Base-by-base conservation (phyloP, 2,888 invertebrate genomes). In the Cecidostiba fungosa region DNA sequence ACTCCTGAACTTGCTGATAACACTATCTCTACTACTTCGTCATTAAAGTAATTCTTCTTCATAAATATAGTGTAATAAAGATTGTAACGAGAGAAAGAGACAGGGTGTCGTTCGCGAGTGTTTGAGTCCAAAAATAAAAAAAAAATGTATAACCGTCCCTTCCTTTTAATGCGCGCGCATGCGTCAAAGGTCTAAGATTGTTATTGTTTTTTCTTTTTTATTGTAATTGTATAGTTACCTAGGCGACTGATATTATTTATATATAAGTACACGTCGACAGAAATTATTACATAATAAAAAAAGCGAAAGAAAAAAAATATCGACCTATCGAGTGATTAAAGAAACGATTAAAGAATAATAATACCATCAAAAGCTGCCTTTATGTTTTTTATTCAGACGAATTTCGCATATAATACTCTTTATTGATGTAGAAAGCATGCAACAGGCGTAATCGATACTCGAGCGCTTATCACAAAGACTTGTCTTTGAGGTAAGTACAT, bases 101-200 rank as follows among this genome's bases (percentile, higher is more conserved):
- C 32, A 39, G 16, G 77, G 66, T 73, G 43, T 16, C 43, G 77
- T 85, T 81, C 62, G 77, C 54, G 84, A 85, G 79, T 86, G 84
- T 85, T 80, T 73, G 85, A 85, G 83, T 87, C 80, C 83, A 85
- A 85, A 50, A 19, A n/a, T n/a, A n/a, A n/a, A n/a, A n/a, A n/a
- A n/a, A 47, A 14, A n/a, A 5, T 59, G n/a, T 77, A 43, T 87
- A 87, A 83, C 85, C 87, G 83, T 84, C 85, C 87, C 82, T 82
- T 80, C 85, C 87, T 87, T 87, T 85, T 32, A 70, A 82, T 79
- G 79, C 84, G 54, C 54, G 78, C 54, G 78, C 76, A 66, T 85
- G 69, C 76, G 72, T 82, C 82, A 82, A 86, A 82, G 82, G 84
- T 85, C 77, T 85, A 86, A 86, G 43, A 82, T 78, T 85, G 82